These are phyloP conservation scores for Poecilia gillii DNA, from an alignment of 2,797 vertebrate species.

Conservation along the genomic window DNA sequence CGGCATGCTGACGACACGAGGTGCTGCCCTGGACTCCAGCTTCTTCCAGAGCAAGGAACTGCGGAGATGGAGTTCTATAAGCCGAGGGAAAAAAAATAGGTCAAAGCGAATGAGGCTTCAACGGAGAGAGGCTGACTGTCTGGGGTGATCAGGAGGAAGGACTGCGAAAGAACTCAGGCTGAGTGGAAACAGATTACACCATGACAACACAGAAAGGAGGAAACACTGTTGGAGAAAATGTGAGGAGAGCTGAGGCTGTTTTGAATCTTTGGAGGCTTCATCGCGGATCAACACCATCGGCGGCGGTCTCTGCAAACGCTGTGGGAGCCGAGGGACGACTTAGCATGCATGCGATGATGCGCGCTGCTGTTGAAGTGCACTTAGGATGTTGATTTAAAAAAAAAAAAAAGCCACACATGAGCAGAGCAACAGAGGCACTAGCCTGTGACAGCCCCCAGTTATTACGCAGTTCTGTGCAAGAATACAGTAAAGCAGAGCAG, in stretches of 20 bases:
- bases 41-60: conserved; percentile 32
- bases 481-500: conserved; percentile 50
- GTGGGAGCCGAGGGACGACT: conserved; percentile 20
- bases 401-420: conserved; percentile 46
- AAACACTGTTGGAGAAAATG: conserved; percentile 1
- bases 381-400: conserved; percentile 46
- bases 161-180: conserved; percentile 41
- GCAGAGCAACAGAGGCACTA: conserved; percentile 57
- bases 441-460: conserved; percentile 56
- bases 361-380: conserved; percentile 21
- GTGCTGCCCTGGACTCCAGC: conserved; percentile 8
- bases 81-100: conserved; percentile 58
- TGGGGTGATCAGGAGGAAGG: conserved; percentile 32
- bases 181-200: conserved; percentile 33
- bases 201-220: conserved; percentile 1
- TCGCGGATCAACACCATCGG: conserved; percentile 23
- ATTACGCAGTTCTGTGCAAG: conserved; percentile 71
- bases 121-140: conserved; percentile 38
- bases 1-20: conserved; percentile 5
- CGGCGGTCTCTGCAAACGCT: conserved; percentile 18
- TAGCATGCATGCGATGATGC: conserved; percentile 15
- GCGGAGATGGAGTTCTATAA: conserved; percentile 52
- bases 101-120: conserved; percentile 61
- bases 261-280: conserved; percentile 13
- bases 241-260: neutral